Base-by-base conservation (phyloP, 2,797 vertebrate species). In the Xerus rutilus region DNA sequence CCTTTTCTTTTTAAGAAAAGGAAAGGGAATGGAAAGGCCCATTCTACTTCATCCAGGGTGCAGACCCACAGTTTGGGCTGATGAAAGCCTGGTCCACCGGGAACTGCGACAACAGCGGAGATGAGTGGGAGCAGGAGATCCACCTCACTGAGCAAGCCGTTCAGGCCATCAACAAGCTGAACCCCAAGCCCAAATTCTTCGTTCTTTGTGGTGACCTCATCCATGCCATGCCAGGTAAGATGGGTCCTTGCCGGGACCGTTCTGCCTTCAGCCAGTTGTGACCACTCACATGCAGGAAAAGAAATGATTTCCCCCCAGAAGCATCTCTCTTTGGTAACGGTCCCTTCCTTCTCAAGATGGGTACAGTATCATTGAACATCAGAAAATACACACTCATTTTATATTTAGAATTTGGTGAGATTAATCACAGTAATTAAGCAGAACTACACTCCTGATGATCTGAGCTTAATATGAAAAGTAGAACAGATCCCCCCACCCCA, bases 61-160 rank as follows among this genome's bases (percentile, higher is more conserved):
- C 99, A 9, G 99, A 99, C 98, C 99, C 99, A 28, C 99, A 99
- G 98, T 99, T 99, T n/a, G 99, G 99, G 2, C 98, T 99, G 96
- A 99, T 99, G 98, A 99, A 99, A 98, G 98, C 99, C n/a, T 99
- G 99, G 99, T 97, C 98, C 92, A 97, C 98, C 0, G 99, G 99
- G 4, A 98, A 99, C 97, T 99, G 98, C 28, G 94, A 98, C 1
- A 98, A 95, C 0, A 99, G 99, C 28, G 99, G 99, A 1, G 99
- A 99, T 20, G 99, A 99, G 95, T 99, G 99, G 99, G 98, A 45
- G 0, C 99, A 99, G 95, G 99, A 99, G 98, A 98, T 99, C 45
- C 98, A 97, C 93, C 99, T 99, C 88, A 99, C 99, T 23, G 98
- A 99, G 92, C 99, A 99, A 97, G 99, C 99, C 0, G 99, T 99